Conservation (phyloP, 2,888 invertebrate species). For the Podotricha telesiphe region DNA sequence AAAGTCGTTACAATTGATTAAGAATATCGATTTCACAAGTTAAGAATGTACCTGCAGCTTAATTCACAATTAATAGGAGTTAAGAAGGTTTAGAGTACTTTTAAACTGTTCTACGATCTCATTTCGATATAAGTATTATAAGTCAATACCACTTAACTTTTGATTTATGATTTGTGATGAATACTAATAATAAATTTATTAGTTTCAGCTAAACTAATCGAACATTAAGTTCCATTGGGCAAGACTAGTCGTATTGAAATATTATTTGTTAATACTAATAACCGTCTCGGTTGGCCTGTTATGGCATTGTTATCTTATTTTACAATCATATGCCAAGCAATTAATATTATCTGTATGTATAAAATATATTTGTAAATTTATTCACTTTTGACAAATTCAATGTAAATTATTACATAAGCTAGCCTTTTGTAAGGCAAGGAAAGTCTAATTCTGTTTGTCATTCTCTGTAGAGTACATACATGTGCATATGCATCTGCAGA, state of each 20-base stretch:
- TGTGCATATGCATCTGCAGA: no score
- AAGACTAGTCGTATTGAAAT: not conserved
- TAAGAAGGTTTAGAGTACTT: not conserved
- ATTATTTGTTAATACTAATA: slow-evolving; percentile 6
- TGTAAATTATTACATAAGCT: no score
- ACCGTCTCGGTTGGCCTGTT: not conserved
- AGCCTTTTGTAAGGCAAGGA: no score
- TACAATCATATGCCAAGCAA: slow-evolving; percentile 15
- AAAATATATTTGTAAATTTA: not conserved
- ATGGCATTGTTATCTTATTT: slow-evolving; percentile 2
- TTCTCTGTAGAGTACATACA: no score
- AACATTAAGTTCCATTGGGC: not conserved
- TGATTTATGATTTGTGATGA: slow-evolving; percentile 17
- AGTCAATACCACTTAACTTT: not conserved
- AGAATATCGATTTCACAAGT: no score
- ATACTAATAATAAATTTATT: not conserved
- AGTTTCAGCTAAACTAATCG: slow-evolving; percentile 2
- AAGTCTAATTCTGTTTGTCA: no score
- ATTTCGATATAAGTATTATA: slow-evolving; percentile 7
- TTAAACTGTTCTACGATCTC: not conserved
- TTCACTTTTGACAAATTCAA: no score
- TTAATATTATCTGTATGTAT: not conserved
- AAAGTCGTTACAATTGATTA: no score
- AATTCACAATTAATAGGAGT: not conserved
- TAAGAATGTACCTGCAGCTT: no score